Base-by-base conservation (phyloP, 2,113 vertebrate species). In the Pteruthius melanotis region DNA sequence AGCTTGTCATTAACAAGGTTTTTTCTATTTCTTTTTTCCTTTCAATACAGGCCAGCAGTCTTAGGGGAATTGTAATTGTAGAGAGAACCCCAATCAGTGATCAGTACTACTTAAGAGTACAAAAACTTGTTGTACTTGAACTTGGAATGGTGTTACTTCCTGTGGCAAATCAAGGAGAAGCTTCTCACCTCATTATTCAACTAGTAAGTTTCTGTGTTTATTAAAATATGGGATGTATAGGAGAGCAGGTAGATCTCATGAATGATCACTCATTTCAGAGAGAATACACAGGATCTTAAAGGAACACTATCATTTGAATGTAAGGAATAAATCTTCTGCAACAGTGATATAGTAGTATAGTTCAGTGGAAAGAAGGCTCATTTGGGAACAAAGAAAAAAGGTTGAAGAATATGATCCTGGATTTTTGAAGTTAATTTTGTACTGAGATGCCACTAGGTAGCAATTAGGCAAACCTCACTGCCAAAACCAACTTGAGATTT, bases 141-240 rank as follows among this genome's bases (percentile, higher is more conserved):
- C 98, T 99, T 12, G 99, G 99, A 42, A 97, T 99, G 98, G 98
- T 98, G 24, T 93, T 99, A 87, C 97, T 99, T 89, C 99, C 99
- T 5, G 96, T 99, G 69, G 80, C 97, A 52, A 98, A 92, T 65
- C 98, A 98, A 96, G 74, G 65, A 5, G 99, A 99, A 96, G 99
- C 99, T 7, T 97, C 98, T 15, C 98, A 99, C 87, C 98, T 99
- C 85, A 97, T 99, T 61, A 15, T 74, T 89, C 99, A 99, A 60
- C 97, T 99, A 5, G 99, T 99, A 96, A 98, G 98, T 97, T 56
- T 63, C 26, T 90, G 7, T 40, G 2, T 49, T 83, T 12, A 7
- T 39, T 68, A 79, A 76, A 79, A 44, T 63, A n/a, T 2, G 18
- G 39, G 31, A 14, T 15, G 9, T 35, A 18, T 8, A 40, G 56